Evolutionary conservation across 2,797 vertebrate genomes (phyloP), one percentile per base, ranked within the genome.

Genomic region (Smutsia gigantea): DNA sequence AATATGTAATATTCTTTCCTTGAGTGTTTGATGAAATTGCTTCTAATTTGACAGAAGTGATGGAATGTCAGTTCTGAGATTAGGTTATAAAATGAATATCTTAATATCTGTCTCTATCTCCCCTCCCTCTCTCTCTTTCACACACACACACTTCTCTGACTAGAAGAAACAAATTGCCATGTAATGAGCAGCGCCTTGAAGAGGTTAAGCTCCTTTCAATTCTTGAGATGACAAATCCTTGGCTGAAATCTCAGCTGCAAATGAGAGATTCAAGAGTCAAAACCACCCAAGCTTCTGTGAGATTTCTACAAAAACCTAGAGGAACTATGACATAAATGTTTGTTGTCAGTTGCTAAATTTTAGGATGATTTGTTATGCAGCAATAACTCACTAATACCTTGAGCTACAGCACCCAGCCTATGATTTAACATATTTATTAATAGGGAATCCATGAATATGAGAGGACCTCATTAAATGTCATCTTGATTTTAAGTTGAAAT

Each of bases 51-150:
- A 2, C 0, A 57, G 57, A 53, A 34, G 6, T 72, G 12, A 69
- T 25, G 27, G 10, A 75, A 49, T 69, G 5, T 15, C 37, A 66
- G 7, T 12, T 64, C 19, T 61, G 9, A 49, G 29, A 81, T 68
- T 87, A 42, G 5, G 6, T 34, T 81, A 81, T 3, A 31, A 53
- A 71, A 61, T 34, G 5, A n/a, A 53, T 21, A 25, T 63, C 23
- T 25, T 2, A 7, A 2, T 34, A 0, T 5, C 27, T 7, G 3
- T 53, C 34, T 39, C 29, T 7, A 10, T 14, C 19, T n/a, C 7
- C 4, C 12, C 31, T 25, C 25, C 9, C n/a, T n/a, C n/a, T 25
- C 29, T 19, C 14, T 15, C 0, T 29, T 4, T 39, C 19, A 21
- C 46, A 46, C 46, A 18, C 34, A 39, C 53, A 29, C n/a, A 71